Percentiles rank a stretch among this genome's conserved stretches.
Conservation (phyloP, 2,113 vertebrate genomes). For the Nibea coibor region DNA sequence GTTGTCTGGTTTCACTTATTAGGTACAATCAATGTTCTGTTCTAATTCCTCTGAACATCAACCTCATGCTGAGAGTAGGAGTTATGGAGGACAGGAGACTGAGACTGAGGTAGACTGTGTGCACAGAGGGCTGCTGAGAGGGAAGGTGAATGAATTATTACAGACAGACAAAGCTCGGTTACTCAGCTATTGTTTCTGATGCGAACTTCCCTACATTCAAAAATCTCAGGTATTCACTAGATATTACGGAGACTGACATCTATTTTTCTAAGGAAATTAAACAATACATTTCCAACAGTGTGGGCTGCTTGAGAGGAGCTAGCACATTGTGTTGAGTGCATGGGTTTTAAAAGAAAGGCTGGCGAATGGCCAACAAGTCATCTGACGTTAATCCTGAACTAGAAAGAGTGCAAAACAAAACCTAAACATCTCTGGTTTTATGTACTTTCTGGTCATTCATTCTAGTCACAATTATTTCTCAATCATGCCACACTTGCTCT, state of each 20-base stretch:
- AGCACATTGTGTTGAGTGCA: slow-evolving; percentile 69
- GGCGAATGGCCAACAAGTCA: slow-evolving; percentile 65
- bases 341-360: slow-evolving; percentile 65
- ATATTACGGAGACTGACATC: slow-evolving; percentile 58
- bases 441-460: not conserved
- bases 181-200: slow-evolving; percentile 66
- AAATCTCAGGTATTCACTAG: slow-evolving; percentile 47
- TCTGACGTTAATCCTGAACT: slow-evolving; percentile 56
- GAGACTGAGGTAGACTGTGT: not conserved
- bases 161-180: slow-evolving; percentile 9
- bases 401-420: slow-evolving; percentile 13
- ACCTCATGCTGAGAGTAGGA: slow-evolving; percentile 12
- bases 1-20: not conserved
- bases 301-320: slow-evolving; percentile 54
- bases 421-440: not conserved
- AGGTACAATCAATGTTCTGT: slow-evolving; percentile 19
- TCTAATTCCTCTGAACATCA: slow-evolving; percentile 22
- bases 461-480: not conserved
- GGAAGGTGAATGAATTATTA: slow-evolving; percentile 51
- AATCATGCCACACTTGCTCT: not conserved
- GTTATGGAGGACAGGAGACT: slow-evolving; percentile 14
- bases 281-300: slow-evolving; percentile 76
- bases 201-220: slow-evolving; percentile 74
- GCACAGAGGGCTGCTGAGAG: slow-evolving; percentile 1
- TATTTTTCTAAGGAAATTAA: slow-evolving; percentile 77